phyloP scores from a whole-genome alignment of 37 sponge, comb jelly and placozoan genomes.

The Aphrocallistes beatrix region DNA sequence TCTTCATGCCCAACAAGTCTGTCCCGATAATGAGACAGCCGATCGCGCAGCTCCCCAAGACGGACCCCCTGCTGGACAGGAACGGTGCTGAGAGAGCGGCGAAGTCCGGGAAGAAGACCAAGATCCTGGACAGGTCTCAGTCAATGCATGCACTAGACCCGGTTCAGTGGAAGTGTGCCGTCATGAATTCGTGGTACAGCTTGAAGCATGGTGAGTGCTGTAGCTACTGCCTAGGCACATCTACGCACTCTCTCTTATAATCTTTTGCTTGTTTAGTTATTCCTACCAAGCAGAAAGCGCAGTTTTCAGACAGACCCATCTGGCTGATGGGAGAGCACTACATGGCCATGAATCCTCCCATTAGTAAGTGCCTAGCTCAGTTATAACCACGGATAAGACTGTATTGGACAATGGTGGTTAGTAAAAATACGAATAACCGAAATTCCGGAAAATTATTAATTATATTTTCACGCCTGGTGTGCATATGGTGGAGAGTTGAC shows the following conservation, averaged over 20 bases:
- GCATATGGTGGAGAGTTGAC: no score
- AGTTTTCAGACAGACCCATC: not conserved
- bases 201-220: not conserved
- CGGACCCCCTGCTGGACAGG: not conserved
- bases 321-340: slow-evolving; percentile 15
- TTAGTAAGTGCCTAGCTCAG: no score
- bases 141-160: not conserved
- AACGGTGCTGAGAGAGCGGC: not conserved
- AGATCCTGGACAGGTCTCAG: not conserved
- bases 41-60: not conserved
- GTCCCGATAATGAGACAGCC: not conserved
- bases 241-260: not conserved
- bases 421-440: no score
- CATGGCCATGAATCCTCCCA: not conserved
- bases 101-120: not conserved
- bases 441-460: no score
- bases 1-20: not conserved
- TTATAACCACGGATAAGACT: no score
- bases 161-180: not conserved
- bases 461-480: no score
- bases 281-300: not conserved
- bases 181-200: not conserved
- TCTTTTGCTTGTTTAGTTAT: not conserved
- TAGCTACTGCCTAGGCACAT: not conserved
- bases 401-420: no score